Evolutionary conservation across 1,140 invertebrate genomes (phyloP).

Genomic region (Batillaria attramentaria): DNA sequence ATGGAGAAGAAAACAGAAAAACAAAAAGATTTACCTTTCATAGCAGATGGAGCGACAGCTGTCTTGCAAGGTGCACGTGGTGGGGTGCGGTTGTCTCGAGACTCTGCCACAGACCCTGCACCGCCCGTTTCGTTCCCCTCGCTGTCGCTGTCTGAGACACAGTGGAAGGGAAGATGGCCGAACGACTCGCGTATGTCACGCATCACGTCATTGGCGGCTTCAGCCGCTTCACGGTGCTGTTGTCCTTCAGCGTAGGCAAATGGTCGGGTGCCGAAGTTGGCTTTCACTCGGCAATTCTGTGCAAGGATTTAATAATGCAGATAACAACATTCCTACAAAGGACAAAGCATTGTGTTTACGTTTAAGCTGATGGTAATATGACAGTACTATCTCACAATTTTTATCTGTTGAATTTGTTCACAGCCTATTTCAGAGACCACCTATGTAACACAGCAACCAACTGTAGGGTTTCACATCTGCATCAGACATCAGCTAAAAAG

Average conservation of each 20-base stretch:
- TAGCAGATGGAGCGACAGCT: constrained; percentile 55
- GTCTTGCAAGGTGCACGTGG: constrained; percentile 62
- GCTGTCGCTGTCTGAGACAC: constrained; percentile 66
- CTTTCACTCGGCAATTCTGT: constrained; percentile 67
- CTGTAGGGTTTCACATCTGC: too few relatives aligned
- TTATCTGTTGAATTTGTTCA: too few relatives aligned
- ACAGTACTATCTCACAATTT: too few relatives aligned
- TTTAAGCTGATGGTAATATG: too few relatives aligned
- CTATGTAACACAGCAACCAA: too few relatives aligned
- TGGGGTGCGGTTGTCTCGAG: constrained; percentile 44
- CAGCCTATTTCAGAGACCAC: too few relatives aligned
- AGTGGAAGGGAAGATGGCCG: constrained; percentile 66
- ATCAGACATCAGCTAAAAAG: too few relatives aligned
- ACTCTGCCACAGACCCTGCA: constrained; percentile 28
- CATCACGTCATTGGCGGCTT: constrained; percentile 63
- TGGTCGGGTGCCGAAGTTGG: constrained; percentile 70
- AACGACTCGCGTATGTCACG: constrained; percentile 68
- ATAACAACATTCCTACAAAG: too few relatives aligned
- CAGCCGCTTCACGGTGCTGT: constrained; percentile 66
- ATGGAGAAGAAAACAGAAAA: background rate
- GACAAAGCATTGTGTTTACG: too few relatives aligned
- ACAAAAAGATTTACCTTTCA: constrained; percentile 56
- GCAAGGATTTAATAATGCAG: too few relatives aligned
- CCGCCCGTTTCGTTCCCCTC: constrained; percentile 48
- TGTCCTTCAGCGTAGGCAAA: constrained; percentile 71